Evolutionary conservation across 1,140 invertebrate species (phyloP), one percentile per base, ranked within the genome.

Genomic region (Bombus pyrosoma): DNA sequence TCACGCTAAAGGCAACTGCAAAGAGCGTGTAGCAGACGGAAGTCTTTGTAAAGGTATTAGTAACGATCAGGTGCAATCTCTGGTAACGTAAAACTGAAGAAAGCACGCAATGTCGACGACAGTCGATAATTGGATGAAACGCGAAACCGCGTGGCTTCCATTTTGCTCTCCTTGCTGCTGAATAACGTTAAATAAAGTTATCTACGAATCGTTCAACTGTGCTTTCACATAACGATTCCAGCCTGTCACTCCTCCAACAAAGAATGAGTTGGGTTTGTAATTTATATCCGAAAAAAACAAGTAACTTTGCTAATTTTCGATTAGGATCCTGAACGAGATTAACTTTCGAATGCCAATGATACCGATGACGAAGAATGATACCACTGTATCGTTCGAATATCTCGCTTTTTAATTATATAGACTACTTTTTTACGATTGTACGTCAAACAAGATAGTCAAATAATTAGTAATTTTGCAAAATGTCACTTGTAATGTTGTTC

Each of bases 61-160:
- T 47, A 68, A 59, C 77, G 77, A 79, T 79, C 77, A 68, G 41
- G 28, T 15, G 77, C 71, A 66, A 66, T 66, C 57, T 83, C 72
- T n/a, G 25, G 81, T 47, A 80, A 87, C 64, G 47, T 76, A 85
- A 87, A 81, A 71, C 66, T 62, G 47, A 34, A 47, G 53, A 74
- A 47, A 88, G 62, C 69, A 71, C 25, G 64, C 73, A 66, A 87
- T 47, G 37, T 71, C 62, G 80, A 72, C 86, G 73, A 82, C 74
- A 76, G 71, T 88, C 76, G 81, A 88, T 89, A 89, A 88, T 89
- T 86, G 86, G 83, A 87, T 87, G 80, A 89, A 89, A 89, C 75
- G 32, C 62, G 72, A 89, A 80, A 79, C 74, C 39, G 15, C 32
- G 57, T 68, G 74, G 57, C 57, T 62, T 47, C 34, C 28, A 68